Evolutionary conservation across 2,888 invertebrate species (phyloP), one percentile per base, ranked within the genome.

Genomic region (Tetheella fluctuosa): DNA sequence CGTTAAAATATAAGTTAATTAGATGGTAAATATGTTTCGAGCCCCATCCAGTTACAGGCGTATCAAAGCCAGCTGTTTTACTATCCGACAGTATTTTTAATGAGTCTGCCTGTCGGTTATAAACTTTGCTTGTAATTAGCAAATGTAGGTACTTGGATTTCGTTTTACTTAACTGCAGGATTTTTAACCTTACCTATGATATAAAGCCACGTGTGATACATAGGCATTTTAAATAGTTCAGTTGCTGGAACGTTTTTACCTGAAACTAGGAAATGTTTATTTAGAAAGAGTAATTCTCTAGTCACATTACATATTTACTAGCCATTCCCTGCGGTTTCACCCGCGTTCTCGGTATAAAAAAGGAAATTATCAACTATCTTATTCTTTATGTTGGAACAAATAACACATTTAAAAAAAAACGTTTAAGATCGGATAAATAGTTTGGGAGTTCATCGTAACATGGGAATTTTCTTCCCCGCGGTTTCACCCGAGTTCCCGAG

Each of bases 121-220:
- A 71, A 67, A 71, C 69, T 64, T 59, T 66, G 57, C 23, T 25
- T 54, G 67, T 71, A 70, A 77, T 77, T 72, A 73, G 69, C 59
- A 70, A 74, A 74, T 70, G 64, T n/a, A n/a, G n/a, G n/a, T 60
- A 62, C 57, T 63, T 61, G 55, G 34, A 28, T 12, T 42, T 42
- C 17, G n/a, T 48, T 42, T 17, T 54, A n/a, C 30, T 20, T 54
- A 54, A 12, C 30, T 15, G 20, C n/a, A n/a, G 12, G 54, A 54
- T 25, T 15, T 25, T 30, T 17, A 42, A 34, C 39, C 28, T 15
- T 54, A 55, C 48, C 25, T 34, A 39, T 15, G 25, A 25, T n/a
- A 6, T 34, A 23, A 52, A 10, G 30, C 5, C 56, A 63, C 59
- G 6, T 15, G 2, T 48, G 4, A 3, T 1, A 3, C 2, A 13